Base-by-base conservation (phyloP, 2,888 invertebrate species). In the Epinotia demarniana region DNA sequence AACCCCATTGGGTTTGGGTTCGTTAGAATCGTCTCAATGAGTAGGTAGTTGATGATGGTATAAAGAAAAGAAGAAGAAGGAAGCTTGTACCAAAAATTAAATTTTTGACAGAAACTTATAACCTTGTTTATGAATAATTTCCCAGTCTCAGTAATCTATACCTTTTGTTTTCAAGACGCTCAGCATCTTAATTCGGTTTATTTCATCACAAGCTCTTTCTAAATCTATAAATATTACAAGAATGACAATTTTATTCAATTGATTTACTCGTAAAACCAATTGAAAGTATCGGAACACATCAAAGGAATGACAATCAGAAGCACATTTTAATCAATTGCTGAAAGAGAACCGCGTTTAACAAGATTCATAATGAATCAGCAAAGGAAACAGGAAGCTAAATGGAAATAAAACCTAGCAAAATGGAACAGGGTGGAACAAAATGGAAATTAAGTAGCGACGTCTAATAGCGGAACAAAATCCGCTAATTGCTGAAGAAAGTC, bases 401-500 rank as follows among this genome's bases (percentile, higher is more conserved):
- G 62, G 43, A 62, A 43, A 62, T 62, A 43, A 0, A 39, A 18
- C 33, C n/a, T 18, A 33, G 33, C 18, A 39, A 16, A 27, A 62
- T n/a, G 33, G 39, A 62, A 62, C 39, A 27, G 5, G 33, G 13
- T 16, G 61, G 9, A 43, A 16, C 43, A 19, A 11, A 62, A 62
- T 62, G 18, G 62, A 62, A 62, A 62, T 43, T 60, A 16, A 60
- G 60, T 33, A 33, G 60, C 60, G 23, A 60, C 60, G 27, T 49
- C 16, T 60, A 27, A 33, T 16, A 16, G 16, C 27, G 33, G 6
- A 16, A 60, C 16, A 12, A 27, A 60, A 60, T 11, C 11, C 4
- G 57, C 19, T 55, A 33, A 55, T 58, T 43, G 43, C 16, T 43
- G 19, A 57, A 67, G 13, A 39, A 58, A 58, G 43, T 68, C 19